Evolutionary conservation across 2,113 vertebrate genomes (phyloP).

Genomic region (Ctenomys sociabilis): DNA sequence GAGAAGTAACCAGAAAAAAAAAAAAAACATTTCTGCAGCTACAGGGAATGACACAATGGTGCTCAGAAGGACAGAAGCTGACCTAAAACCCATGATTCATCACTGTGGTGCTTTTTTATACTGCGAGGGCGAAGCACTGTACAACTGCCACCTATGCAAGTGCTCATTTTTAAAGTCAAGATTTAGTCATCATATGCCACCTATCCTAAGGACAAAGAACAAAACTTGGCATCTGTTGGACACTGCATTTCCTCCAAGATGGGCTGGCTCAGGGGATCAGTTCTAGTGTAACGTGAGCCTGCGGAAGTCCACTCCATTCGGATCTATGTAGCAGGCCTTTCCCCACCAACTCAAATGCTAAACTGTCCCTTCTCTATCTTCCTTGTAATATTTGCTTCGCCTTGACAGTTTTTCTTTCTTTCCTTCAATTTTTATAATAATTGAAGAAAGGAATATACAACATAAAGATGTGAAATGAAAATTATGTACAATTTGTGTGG

Average conservation of each 20-base stretch:
- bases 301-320: not conserved
- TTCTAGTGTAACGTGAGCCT: not conserved
- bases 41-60: not conserved
- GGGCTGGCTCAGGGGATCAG: not conserved
- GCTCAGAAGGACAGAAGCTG: not conserved
- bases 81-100: not conserved
- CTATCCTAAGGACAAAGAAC: not conserved
- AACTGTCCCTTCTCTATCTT: not conserved
- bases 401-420: not conserved
- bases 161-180: not conserved
- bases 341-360: not conserved
- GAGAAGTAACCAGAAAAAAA: not conserved
- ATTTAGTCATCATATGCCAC: not conserved
- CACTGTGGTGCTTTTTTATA: not conserved
- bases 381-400: not conserved
- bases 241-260: conserved; percentile 29
- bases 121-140: not conserved
- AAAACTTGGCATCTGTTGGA: not conserved
- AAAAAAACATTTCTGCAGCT: not conserved
- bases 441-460: not conserved
- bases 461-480: not conserved
- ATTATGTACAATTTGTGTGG: not conserved
- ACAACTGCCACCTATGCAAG: not conserved
- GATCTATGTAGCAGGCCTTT: not conserved
- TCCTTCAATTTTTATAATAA: not conserved